Evolutionary conservation across 2,888 invertebrate genomes (phyloP).

Genomic region (Tridacna crocea): DNA sequence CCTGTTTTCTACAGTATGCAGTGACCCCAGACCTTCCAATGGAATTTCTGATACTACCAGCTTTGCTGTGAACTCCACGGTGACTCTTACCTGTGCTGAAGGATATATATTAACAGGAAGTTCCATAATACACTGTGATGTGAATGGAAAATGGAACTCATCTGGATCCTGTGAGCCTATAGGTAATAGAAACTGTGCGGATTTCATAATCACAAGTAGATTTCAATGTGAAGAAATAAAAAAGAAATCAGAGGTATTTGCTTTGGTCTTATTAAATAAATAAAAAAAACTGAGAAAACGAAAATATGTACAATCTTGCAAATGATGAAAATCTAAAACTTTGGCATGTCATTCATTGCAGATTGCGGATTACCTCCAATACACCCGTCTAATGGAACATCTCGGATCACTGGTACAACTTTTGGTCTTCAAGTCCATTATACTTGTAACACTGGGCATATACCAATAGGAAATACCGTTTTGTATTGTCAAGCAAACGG

Average conservation of each 20-base stretch:
- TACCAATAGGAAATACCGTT: not conserved
- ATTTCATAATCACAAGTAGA: too few relatives aligned
- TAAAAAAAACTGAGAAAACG: not conserved
- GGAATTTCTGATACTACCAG: not conserved
- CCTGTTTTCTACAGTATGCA: not conserved
- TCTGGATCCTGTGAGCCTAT: not conserved
- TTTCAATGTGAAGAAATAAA: too few relatives aligned
- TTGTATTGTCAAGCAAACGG: slow-evolving; percentile 3
- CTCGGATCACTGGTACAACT: slow-evolving; percentile 2
- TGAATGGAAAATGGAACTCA: not conserved
- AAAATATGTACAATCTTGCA: not conserved
- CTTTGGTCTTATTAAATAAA: not conserved
- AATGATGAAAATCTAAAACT: not conserved
- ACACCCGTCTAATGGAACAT: not conserved
- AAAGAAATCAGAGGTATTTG: too few relatives aligned
- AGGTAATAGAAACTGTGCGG: too few relatives aligned
- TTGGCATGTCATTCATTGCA: not conserved
- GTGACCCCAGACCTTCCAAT: not conserved
- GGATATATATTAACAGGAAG: not conserved
- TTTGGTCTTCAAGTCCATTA: not conserved
- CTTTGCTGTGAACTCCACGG: not conserved
- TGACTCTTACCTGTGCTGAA: not conserved
- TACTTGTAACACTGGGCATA: not conserved
- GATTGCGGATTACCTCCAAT: not conserved
- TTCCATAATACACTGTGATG: not conserved